Evolutionary conservation across 2,797 vertebrate genomes (phyloP).

Genomic region (Meda fulgida): DNA sequence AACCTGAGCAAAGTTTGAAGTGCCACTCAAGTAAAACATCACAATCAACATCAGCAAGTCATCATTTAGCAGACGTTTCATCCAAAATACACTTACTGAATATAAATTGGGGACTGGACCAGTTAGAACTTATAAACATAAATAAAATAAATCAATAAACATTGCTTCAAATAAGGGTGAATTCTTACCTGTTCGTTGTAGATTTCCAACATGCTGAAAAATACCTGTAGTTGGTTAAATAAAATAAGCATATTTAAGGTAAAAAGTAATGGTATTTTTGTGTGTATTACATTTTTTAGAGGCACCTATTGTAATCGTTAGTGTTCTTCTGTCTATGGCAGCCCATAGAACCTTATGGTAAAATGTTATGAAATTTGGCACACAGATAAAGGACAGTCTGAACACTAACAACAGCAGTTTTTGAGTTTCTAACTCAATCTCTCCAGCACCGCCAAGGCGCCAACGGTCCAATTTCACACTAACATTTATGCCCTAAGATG

Average conservation of each 20-base stretch:
- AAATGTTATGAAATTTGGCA: neutral
- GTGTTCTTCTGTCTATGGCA: neutral
- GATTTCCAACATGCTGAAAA: conserved; percentile 92
- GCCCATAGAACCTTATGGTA: neutral
- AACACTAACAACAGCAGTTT: neutral
- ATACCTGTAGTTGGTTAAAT: conserved; percentile 74
- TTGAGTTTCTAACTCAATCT: neutral
- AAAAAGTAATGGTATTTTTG: neutral
- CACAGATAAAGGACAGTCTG: neutral
- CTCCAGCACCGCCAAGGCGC: neutral
- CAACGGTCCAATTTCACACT: neutral
- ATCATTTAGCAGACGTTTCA: neutral
- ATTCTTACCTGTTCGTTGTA: conserved; percentile 87
- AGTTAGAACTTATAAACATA: neutral
- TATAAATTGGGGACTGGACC: too few species aligned
- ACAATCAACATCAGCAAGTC: neutral
- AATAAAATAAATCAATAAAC: too few species aligned
- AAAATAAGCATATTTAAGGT: neutral
- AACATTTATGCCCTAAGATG: neutral
- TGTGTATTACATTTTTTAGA: neutral
- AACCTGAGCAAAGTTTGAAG: conserved; percentile 71
- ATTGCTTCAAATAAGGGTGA: neutral
- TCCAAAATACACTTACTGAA: neutral
- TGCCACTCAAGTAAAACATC: neutral
- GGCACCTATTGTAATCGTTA: neutral